Base-by-base conservation (phyloP, 2,888 invertebrate genomes). In the Alloplasta piceator region DNA sequence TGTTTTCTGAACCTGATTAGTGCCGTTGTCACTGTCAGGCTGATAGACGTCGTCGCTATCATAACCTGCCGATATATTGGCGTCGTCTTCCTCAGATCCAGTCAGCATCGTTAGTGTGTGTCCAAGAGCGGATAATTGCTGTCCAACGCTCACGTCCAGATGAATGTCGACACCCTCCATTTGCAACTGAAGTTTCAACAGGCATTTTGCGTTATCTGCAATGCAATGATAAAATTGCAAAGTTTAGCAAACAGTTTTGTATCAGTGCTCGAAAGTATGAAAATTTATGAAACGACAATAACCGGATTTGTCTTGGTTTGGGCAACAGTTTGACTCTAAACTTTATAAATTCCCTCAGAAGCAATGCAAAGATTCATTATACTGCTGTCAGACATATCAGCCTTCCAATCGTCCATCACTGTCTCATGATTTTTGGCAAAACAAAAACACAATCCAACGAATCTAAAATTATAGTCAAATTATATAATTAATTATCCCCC, bases 141-240 rank as follows among this genome's bases (percentile, higher is more conserved):
- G n/a, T n/a, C n/a, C n/a, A n/a, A n/a, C n/a, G n/a, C n/a, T n/a
- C n/a, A n/a, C n/a, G n/a, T n/a, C n/a, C n/a, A n/a, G n/a, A n/a
- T 99, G 98, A 84, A 99, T 98, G 90, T 98, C 98, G 6, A 99
- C 98, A 66, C 99, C 99, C 92, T 99, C 98, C 99, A 99, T 99
- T 93, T 99, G 97, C 98, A 99, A 99, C 84, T 98, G 97, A 0
- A 99, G 98, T 92, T 99, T 99, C 77, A 99, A 93, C 89, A 99
- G 95, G 99, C 99, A 99, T 91, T 99, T 99, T 3, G 99, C 99
- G 92, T 98, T 98, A 92, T 97, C 97, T 95, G 91, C 78, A 90
- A 90, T 12, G 14, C 6, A 0, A 50, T 14, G 36, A 36, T 41
- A 64, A 64, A 52, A 55, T 36, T n/a, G 50, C 26, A 60, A 41